These are phyloP conservation scores for Anarsia innoxiella DNA, from an alignment of 2,888 invertebrate species.

Conservation along the genomic window DNA sequence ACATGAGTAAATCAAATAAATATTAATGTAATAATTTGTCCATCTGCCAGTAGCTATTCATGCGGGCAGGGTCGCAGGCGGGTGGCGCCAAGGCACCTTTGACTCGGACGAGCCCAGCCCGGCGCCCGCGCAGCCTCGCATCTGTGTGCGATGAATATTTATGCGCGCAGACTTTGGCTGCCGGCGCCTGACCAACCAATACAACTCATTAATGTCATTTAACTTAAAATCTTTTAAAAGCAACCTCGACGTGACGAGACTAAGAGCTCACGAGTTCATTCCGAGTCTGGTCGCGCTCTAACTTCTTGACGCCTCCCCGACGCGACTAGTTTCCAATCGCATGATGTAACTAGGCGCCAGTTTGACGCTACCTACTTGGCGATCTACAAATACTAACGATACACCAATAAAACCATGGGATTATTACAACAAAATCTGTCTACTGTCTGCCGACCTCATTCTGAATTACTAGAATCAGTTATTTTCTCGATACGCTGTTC, in stretches of 20 bases:
- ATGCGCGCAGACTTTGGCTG: slow-evolving; percentile 40
- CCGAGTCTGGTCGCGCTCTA: slow-evolving; percentile 45
- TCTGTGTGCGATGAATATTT: slow-evolving; percentile 50
- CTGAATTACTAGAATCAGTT: slow-evolving; percentile 1
- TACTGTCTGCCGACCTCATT: slow-evolving; percentile 4
- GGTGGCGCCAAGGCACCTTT: slow-evolving; percentile 49
- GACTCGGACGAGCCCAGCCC: slow-evolving; percentile 38
- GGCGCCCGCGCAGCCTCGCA: slow-evolving; percentile 33
- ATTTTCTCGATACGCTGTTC: slow-evolving; percentile 9
- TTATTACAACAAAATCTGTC: slow-evolving; percentile 8
- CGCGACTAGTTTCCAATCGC: slow-evolving; percentile 59
- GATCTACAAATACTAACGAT: slow-evolving; percentile 9
- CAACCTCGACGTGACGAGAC: slow-evolving; percentile 53
- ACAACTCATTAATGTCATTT: slow-evolving; percentile 59
- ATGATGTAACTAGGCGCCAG: slow-evolving; percentile 68
- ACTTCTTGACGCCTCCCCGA: slow-evolving; percentile 42
- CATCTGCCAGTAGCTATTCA: slow-evolving; percentile 14
- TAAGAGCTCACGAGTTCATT: slow-evolving; percentile 38
- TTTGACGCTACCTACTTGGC: slow-evolving; percentile 19
- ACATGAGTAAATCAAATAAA: no score
- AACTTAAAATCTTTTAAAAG: slow-evolving; percentile 62
- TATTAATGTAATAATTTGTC: no score
- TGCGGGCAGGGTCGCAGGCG: slow-evolving; percentile 28
- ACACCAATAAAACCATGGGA: slow-evolving; percentile 6
- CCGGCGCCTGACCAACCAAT: slow-evolving; percentile 37